A percentile compares a stretch with the other conserved stretches of the same genome.
These are phyloP conservation scores for Indri indri DNA, from an alignment of 2,113 vertebrate genomes.

Conservation along the genomic window DNA sequence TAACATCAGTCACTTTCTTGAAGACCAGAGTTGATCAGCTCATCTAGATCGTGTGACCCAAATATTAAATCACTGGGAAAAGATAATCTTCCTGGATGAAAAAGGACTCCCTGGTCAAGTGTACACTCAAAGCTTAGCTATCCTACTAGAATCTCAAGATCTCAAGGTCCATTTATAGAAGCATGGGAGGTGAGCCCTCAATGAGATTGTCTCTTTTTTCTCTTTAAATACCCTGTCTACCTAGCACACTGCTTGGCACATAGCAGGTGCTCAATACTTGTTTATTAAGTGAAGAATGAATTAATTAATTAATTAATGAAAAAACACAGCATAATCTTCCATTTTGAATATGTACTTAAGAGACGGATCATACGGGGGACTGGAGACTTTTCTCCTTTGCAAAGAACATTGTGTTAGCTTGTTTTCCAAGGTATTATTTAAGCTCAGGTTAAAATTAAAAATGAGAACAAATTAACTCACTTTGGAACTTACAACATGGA, in stretches of 20 bases:
- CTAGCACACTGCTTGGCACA: neutral
- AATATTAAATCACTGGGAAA: neutral
- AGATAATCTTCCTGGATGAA: neutral
- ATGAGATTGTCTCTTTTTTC: neutral
- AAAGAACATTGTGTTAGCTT: neutral
- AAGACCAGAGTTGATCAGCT: neutral
- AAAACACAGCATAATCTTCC: neutral
- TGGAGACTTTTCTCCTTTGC: neutral
- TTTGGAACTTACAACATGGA: neutral
- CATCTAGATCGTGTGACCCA: neutral
- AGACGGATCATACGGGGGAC: neutral
- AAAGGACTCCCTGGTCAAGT: neutral
- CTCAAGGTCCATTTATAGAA: neutral
- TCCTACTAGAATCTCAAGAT: neutral
- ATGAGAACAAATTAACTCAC: neutral
- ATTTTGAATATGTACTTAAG: neutral
- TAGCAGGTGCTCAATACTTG: neutral
- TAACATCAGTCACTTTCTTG: neutral
- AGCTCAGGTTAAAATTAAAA: conserved; percentile 23
- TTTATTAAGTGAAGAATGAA: neutral
- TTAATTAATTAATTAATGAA: neutral
- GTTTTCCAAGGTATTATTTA: neutral
- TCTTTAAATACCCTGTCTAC: neutral
- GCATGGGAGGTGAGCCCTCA: neutral
- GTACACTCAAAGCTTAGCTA: neutral